These are phyloP conservation scores for Calameuta idolon DNA, from an alignment of 2,888 invertebrate species.

Conservation along the genomic window DNA sequence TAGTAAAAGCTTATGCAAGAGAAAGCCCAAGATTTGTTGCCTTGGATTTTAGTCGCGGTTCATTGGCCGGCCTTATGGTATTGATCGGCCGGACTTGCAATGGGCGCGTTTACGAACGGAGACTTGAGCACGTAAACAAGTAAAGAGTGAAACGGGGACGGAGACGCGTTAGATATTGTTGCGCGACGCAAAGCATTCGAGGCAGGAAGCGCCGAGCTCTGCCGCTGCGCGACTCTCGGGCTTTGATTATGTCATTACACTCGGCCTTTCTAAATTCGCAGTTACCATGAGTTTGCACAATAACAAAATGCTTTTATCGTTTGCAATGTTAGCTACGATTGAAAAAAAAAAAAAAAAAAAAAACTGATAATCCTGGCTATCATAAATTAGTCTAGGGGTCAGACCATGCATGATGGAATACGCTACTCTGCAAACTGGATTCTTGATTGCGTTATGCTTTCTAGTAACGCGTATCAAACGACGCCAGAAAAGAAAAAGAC, in stretches of 20 bases:
- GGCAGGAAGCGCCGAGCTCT: neutral
- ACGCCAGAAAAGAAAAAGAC: neutral
- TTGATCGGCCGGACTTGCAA: neutral
- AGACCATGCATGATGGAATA: neutral
- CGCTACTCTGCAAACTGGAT: neutral
- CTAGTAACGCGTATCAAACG: neutral
- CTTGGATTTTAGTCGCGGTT: neutral
- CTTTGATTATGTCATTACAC: neutral
- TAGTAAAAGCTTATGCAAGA: neutral
- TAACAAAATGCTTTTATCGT: neutral
- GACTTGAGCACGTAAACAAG: neutral
- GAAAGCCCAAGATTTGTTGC: neutral
- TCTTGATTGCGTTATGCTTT: neutral
- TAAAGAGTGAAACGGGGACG: neutral
- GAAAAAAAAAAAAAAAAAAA: neutral
- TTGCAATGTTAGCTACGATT: neutral
- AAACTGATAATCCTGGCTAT: neutral
- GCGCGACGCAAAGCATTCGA: neutral
- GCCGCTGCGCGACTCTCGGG: neutral
- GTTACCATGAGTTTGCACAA: neutral
- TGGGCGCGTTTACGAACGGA: neutral
- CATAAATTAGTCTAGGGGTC: neutral
- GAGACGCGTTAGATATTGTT: neutral
- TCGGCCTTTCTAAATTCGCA: neutral
- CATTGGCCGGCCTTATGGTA: neutral